phyloP scores from a whole-genome alignment of 2,797 vertebrate genomes.

The Alcedo quadribrachys region DNA sequence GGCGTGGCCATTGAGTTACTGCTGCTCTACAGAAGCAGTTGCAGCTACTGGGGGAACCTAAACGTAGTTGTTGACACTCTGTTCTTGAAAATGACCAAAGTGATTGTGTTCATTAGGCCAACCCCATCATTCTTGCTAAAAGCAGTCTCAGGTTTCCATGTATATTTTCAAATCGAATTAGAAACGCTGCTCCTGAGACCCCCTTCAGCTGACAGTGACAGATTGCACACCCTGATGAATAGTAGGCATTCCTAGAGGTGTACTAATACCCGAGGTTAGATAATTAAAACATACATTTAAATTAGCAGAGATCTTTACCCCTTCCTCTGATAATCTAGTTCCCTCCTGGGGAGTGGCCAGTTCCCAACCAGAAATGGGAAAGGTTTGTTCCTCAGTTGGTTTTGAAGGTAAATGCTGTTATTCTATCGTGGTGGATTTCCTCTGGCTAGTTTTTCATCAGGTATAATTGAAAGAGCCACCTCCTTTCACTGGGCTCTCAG shows the following conservation, averaged over 20 bases:
- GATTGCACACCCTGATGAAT: slow-evolving; percentile 49
- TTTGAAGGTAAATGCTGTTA: slow-evolving; percentile 22
- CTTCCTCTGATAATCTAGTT: background rate
- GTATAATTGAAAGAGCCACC: slow-evolving; percentile 4
- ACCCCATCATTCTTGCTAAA: slow-evolving; percentile 54
- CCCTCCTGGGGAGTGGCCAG: background rate
- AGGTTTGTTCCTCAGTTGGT: background rate
- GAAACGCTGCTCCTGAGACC: slow-evolving; percentile 46
- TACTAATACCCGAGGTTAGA: background rate
- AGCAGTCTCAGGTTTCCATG: slow-evolving; percentile 55
- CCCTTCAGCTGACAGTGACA: slow-evolving; percentile 50
- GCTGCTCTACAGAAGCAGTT: slow-evolving; percentile 32
- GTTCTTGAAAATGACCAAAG: background rate
- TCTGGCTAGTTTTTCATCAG: slow-evolving; percentile 14
- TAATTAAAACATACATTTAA: slow-evolving; percentile 26
- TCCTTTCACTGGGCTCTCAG: slow-evolving; percentile 5
- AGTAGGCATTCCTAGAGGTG: slow-evolving; percentile 36
- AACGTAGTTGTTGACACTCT: slow-evolving; percentile 10
- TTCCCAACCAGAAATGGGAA: background rate
- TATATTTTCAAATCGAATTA: slow-evolving; percentile 65
- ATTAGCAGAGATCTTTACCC: background rate
- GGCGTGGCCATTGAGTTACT: background rate
- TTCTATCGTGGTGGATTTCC: slow-evolving; percentile 15
- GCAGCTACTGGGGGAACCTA: background rate
- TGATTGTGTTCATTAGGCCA: slow-evolving; percentile 51